A percentile compares a stretch with the other conserved stretches of the same genome.
These are phyloP conservation scores for Bathynomus jamesi DNA, from an alignment of 1,140 invertebrate species.

Conservation along the genomic window DNA sequence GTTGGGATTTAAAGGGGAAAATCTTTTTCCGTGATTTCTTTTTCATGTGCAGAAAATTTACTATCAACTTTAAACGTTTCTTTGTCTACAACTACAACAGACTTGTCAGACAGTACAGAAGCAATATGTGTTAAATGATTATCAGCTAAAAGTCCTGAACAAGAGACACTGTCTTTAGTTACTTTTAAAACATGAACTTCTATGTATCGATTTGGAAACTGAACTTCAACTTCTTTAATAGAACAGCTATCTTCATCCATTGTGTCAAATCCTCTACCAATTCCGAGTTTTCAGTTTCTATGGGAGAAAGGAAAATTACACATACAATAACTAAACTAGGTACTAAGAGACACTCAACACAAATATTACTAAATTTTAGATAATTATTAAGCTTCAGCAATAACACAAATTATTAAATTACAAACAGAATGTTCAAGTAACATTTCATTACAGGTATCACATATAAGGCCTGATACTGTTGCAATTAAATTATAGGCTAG, in stretches of 20 bases:
- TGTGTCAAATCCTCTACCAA: too few relatives aligned
- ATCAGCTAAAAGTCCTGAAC: not conserved
- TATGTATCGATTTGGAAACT: not conserved
- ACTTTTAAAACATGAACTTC: not conserved
- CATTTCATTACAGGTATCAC: too few relatives aligned
- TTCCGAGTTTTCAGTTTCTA: too few relatives aligned
- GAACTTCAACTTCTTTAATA: not conserved
- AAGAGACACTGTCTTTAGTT: constrained; percentile 14
- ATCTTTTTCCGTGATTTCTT: constrained; percentile 44
- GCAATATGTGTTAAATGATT: constrained; percentile 8
- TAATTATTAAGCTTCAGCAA: too few relatives aligned
- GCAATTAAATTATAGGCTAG: too few relatives aligned
- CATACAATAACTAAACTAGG: too few relatives aligned
- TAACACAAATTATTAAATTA: too few relatives aligned
- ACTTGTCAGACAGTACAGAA: constrained; percentile 20
- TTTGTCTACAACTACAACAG: constrained; percentile 13
- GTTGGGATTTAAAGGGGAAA: constrained; percentile 52
- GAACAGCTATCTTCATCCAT: not conserved
- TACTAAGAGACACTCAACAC: too few relatives aligned
- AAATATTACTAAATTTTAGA: too few relatives aligned
- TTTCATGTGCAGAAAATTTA: constrained; percentile 36
- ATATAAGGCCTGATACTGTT: too few relatives aligned
- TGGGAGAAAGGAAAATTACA: too few relatives aligned
- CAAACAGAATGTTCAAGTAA: too few relatives aligned
- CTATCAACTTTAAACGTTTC: constrained; percentile 17